These are phyloP conservation scores for Pterocles orientalis DNA, from an alignment of 2,113 vertebrate species.

Conservation along the genomic window DNA sequence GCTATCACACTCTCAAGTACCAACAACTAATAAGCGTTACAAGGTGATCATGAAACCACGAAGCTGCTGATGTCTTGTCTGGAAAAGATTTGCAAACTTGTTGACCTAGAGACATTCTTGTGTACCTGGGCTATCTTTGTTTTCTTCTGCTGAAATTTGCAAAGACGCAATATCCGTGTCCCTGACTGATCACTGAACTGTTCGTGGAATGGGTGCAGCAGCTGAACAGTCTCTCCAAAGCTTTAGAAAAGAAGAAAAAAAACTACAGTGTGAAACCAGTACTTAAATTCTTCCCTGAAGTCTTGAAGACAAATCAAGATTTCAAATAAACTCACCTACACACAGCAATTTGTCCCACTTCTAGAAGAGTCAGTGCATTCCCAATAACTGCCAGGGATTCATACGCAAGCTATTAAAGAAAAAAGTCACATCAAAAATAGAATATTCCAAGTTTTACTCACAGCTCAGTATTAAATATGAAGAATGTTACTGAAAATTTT, in stretches of 20 bases:
- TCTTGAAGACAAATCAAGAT: background rate
- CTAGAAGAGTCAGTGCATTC: slow-evolving; percentile 91
- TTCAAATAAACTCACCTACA: slow-evolving; percentile 84
- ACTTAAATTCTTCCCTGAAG: background rate
- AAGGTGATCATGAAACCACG: background rate
- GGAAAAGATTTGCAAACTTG: background rate
- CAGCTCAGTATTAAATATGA: background rate
- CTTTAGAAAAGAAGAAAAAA: slow-evolving; percentile 69
- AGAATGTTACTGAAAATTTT: background rate
- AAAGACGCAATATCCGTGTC: slow-evolving; percentile 87
- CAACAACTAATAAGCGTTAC: background rate
- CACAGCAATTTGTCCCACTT: slow-evolving; percentile 96
- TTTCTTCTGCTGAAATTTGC: slow-evolving; percentile 98
- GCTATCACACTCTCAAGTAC: background rate
- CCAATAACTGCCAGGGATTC: slow-evolving; percentile 95
- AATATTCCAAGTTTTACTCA: background rate
- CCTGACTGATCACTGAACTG: slow-evolving; percentile 92
- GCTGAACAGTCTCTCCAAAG: slow-evolving; percentile 92
- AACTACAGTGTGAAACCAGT: background rate
- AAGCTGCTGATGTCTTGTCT: background rate
- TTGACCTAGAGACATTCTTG: background rate
- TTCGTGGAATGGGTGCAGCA: slow-evolving; percentile 95
- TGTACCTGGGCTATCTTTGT: slow-evolving; percentile 94
- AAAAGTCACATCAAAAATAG: background rate
- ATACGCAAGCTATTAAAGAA: slow-evolving; percentile 87